A percentile compares a stretch with the other conserved stretches of the same genome.
These are phyloP conservation scores for Ornithorhynchus anatinus DNA, from an alignment of 2,113 vertebrate genomes.

Conservation along the genomic window DNA sequence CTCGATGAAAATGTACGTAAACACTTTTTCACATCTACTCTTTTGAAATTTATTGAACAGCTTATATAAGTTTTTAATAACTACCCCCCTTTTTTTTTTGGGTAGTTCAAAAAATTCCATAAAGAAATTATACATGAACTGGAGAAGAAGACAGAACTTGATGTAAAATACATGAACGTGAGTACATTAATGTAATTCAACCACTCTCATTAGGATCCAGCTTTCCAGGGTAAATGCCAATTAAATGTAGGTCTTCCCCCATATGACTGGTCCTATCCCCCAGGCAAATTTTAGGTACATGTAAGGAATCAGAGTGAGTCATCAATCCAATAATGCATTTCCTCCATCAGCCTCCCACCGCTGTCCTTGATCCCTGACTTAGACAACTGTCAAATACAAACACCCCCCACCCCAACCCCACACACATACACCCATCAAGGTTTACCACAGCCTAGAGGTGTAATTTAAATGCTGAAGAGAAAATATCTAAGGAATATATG, in stretches of 20 bases:
- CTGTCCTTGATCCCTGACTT: no score
- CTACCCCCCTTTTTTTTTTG: conserved; percentile 40
- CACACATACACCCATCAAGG: no score
- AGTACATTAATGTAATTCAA: conserved; percentile 51
- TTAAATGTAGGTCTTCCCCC: no score
- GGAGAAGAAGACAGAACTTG: conserved; percentile 95
- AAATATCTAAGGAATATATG: no score
- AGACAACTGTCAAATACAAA: not conserved
- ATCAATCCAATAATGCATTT: not conserved
- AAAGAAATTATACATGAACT: conserved; percentile 89
- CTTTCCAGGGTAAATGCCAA: not conserved
- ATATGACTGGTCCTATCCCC: no score
- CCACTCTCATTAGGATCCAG: not conserved
- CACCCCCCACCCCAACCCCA: no score
- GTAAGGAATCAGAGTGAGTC: no score
- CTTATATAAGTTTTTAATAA: not conserved
- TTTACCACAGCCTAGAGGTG: no score
- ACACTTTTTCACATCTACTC: not conserved
- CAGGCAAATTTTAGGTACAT: no score
- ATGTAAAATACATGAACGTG: conserved; percentile 97
- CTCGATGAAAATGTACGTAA: conserved; percentile 90
- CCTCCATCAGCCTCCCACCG: not conserved
- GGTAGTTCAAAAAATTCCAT: conserved; percentile 91
- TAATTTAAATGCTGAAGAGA: no score
- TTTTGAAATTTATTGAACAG: not conserved